phyloP scores from a whole-genome alignment of 2,888 invertebrate species.

The Orthosia gothica region DNA sequence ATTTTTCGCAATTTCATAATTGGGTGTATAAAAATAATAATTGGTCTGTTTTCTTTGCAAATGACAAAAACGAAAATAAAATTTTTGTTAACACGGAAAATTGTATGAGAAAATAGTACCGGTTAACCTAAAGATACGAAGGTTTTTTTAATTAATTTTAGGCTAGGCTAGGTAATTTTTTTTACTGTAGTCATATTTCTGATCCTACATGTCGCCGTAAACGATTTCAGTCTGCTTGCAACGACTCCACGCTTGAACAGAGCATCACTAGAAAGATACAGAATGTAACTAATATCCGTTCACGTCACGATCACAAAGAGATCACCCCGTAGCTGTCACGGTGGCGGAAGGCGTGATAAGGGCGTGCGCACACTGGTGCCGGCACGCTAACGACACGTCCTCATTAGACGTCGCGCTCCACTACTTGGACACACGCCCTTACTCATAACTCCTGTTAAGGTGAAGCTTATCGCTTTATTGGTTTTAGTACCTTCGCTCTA shows the following conservation, averaged over 20 bases:
- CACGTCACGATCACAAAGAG: no score
- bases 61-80: conserved; percentile 4
- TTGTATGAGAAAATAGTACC: background rate
- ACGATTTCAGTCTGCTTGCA: no score
- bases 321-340: no score
- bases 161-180: background rate
- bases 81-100: background rate
- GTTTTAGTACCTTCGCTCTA: background rate
- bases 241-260: background rate
- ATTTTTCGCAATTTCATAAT: no score
- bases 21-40: background rate
- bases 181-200: no score
- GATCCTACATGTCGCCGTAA: background rate
- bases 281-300: no score
- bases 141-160: background rate
- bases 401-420: no score
- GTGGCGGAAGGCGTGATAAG: no score
- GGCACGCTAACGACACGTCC: no score
- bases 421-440: no score
- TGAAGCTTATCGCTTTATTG: background rate
- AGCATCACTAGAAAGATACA: background rate
- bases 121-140: background rate
- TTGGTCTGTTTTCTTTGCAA: conserved; percentile 1
- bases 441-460: background rate
- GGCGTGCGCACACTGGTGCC: no score